Base-by-base conservation (phyloP, 2,888 invertebrate genomes). In the Ametastegia equiseti region DNA sequence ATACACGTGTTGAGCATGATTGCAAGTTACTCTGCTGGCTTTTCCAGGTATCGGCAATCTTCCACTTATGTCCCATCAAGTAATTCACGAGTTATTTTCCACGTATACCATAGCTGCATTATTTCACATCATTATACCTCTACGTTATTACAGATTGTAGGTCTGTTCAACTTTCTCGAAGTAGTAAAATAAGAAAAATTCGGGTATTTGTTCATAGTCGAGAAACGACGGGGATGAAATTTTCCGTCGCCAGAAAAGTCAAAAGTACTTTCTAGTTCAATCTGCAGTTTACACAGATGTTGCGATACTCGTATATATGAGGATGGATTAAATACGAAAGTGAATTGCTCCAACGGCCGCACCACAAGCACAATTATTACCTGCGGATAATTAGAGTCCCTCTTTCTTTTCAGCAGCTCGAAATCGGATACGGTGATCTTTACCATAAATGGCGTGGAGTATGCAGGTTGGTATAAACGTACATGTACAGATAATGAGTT, bases 391-490 rank as follows among this genome's bases (percentile, higher is more conserved):
- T 27, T 30, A 27, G 30, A 54, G 30, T 50, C 39, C 13, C 36
- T 15, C 9, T n/a, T 30, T 13, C 11, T n/a, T 78, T 63, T 3
- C 78, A 78, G 78, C 42, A 30, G 60, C 7, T 45, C 60, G 33
- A 60, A 23, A 42, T n/a, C n/a, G n/a, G 15, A 9, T 23, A 63
- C 30, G 7, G 63, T 78, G 19, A 50, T 27, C 27, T 78, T 78
- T 15, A 63, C 78, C 45, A 42, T 78, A 45, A 78, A 78, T 60
- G 78, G 60, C 15, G 30, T 45, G 27, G 33, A 39, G 15, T 45
- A 78, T 45, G 13, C 39, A 78, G 78, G 78, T 78, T 36, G 33
- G 71, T 47, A 47, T 30, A 7, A 27, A 27, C 54, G 1, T 42
- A 54, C 9, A 47, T n/a, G 4, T 33, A 15, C 11, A 63, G 1